Base-by-base conservation (phyloP, 2,797 vertebrate genomes). In the Menidia menidia region DNA sequence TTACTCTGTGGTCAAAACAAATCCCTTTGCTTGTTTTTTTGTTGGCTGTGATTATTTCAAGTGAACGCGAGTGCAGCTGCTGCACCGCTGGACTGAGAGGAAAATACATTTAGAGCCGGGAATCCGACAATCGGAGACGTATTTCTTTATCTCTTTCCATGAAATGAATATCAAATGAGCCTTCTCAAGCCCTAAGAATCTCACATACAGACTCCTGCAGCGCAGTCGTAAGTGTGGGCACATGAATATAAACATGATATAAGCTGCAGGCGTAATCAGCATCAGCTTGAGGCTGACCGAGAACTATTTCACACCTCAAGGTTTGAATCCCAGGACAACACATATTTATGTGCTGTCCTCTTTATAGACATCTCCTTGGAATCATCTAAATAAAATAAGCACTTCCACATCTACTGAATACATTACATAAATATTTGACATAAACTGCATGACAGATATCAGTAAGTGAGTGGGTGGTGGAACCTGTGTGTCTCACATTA, bases 221-320 rank as follows among this genome's bases (percentile, higher is more conserved):
- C 58, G 58, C 52, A 71, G 77, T 59, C 72, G 60, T 67, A 82
- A 75, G 84, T 78, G 71, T 80, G 67, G 78, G 66, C 50, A 67
- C 72, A 86, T 91, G 90, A 91, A 88, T 88, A 82, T 48, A 86
- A 84, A 73, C 67, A 84, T 83, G 65, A 69, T 86, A 73, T 72
- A 8, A 70, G 35, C 59, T 73, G 71, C 67, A 80, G 59, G 53
- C 62, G 75, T 64, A 84, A 87, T 88, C 82, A 77, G 61, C 81
- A 72, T 79, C 81, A 63, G 71, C 80, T 79, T 81, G 82, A 84
- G 67, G 72, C 77, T 80, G 77, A 88, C 72, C 83, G 60, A 87
- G 86, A 84, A 89, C 84, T 90, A 89, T 89, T 88, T 93, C 87
- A 89, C 81, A 87, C 68, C 80, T 85, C 83, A 87, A 79, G 83